These are phyloP conservation scores for Danaus chrysippus DNA, from an alignment of 2,888 invertebrate species.

Conservation along the genomic window DNA sequence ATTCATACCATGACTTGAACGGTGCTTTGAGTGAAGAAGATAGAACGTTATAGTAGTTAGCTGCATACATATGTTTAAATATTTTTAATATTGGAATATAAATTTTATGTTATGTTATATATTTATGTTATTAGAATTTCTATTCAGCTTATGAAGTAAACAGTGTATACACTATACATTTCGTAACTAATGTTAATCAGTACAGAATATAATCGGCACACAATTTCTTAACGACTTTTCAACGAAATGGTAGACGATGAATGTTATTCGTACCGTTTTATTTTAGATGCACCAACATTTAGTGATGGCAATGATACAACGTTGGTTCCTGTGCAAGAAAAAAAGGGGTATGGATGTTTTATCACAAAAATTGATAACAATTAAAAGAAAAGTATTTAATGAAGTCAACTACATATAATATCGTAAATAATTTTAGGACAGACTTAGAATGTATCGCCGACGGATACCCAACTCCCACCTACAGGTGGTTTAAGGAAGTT, in stretches of 20 bases:
- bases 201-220: too few relatives aligned
- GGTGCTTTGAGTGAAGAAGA: too few relatives aligned
- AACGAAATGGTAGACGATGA: not conserved
- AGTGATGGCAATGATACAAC: conserved; percentile 42
- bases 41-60: too few relatives aligned
- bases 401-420: not conserved
- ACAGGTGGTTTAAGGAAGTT: conserved; percentile 53
- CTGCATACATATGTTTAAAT: too few relatives aligned
- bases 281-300: conserved; percentile 58
- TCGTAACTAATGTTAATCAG: too few relatives aligned
- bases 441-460: conserved; percentile 51
- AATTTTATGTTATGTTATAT: too few relatives aligned
- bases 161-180: too few relatives aligned
- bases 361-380: not conserved
- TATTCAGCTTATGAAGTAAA: too few relatives aligned
- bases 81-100: too few relatives aligned
- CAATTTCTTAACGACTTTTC: too few relatives aligned
- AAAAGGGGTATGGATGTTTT: conserved; percentile 47
- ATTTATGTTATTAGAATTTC: too few relatives aligned
- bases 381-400: not conserved
- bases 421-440: conserved; percentile 45
- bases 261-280: not conserved
- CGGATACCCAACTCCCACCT: conserved; percentile 54
- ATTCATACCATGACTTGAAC: too few relatives aligned
- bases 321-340: conserved; percentile 44